These are phyloP conservation scores for Spodoptera picta DNA, from an alignment of 2,888 invertebrate species.

Conservation along the genomic window DNA sequence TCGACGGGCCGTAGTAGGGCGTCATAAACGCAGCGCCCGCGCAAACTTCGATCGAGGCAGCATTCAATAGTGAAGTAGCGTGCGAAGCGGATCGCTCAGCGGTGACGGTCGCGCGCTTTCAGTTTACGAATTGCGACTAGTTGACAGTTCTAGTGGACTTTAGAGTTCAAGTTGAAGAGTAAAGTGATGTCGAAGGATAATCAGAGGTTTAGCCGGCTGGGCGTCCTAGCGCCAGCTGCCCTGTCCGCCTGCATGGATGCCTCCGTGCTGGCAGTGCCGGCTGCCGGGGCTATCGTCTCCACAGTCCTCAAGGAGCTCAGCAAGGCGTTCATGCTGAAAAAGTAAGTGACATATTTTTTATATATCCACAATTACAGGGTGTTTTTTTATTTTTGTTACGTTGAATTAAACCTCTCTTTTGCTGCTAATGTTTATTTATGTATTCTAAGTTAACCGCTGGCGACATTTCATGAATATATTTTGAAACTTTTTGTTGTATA, in stretches of 20 bases:
- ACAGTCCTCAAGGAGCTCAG: slow-evolving; percentile 84
- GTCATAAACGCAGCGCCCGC: slow-evolving; percentile 43
- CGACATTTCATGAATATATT: slow-evolving; percentile 4
- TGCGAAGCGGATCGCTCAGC: slow-evolving; percentile 85
- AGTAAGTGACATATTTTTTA: slow-evolving; percentile 66
- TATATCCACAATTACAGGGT: not conserved
- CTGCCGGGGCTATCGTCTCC: slow-evolving; percentile 84
- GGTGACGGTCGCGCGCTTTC: slow-evolving; percentile 79
- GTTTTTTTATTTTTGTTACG: not conserved
- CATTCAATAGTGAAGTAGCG: slow-evolving; percentile 76
- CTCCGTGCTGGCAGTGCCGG: slow-evolving; percentile 83
- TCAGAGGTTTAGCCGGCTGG: slow-evolving; percentile 76
- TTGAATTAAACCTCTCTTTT: not conserved
- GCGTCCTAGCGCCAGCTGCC: slow-evolving; percentile 83
- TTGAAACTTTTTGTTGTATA: too few relatives aligned
- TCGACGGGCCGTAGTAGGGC: slow-evolving; percentile 45
- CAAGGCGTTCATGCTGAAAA: slow-evolving; percentile 86
- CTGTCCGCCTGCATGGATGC: slow-evolving; percentile 84
- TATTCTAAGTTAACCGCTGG: slow-evolving; percentile 5
- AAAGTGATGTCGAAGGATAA: slow-evolving; percentile 79
- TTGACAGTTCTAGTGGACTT: slow-evolving; percentile 44
- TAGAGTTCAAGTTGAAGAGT: slow-evolving; percentile 47
- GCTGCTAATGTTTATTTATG: not conserved
- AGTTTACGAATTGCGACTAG: slow-evolving; percentile 37
- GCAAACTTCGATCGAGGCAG: slow-evolving; percentile 45